phyloP scores from a whole-genome alignment of 2,113 vertebrate species.

The Rhodinocichla rosea region DNA sequence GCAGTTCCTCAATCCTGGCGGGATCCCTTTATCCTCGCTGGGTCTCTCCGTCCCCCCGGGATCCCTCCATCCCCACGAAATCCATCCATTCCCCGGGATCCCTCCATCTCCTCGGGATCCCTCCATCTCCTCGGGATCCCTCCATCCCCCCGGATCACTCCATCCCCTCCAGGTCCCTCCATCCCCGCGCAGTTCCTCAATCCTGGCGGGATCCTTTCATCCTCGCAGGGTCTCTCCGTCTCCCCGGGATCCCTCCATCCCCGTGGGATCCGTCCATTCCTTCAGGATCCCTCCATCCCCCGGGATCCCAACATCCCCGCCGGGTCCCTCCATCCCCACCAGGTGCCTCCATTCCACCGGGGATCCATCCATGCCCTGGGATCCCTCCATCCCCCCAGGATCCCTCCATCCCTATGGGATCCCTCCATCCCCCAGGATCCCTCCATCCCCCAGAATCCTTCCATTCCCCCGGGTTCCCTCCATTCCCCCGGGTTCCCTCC shows the following conservation, averaged over 20 bases:
- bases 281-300: background rate
- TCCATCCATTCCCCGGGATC: background rate
- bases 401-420: fast-evolving
- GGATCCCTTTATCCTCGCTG: fast-evolving
- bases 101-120: background rate
- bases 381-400: fast-evolving
- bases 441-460: background rate
- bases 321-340: fast-evolving
- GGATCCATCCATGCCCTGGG: fast-evolving
- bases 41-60: fast-evolving
- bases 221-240: no score
- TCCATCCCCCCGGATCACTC: background rate
- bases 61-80: no score
- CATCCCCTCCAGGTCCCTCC: background rate
- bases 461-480: fast-evolving
- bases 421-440: background rate
- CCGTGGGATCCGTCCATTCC: no score
- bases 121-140: background rate
- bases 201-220: no score
- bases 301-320: no score
- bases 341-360: no score
- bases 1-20: no score
- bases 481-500: background rate
- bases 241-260: background rate
- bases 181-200: no score